Evolutionary conservation across 37 sponge, comb jelly and placozoan genomes (phyloP).

Genomic region (Cladorhizidae sp.): DNA sequence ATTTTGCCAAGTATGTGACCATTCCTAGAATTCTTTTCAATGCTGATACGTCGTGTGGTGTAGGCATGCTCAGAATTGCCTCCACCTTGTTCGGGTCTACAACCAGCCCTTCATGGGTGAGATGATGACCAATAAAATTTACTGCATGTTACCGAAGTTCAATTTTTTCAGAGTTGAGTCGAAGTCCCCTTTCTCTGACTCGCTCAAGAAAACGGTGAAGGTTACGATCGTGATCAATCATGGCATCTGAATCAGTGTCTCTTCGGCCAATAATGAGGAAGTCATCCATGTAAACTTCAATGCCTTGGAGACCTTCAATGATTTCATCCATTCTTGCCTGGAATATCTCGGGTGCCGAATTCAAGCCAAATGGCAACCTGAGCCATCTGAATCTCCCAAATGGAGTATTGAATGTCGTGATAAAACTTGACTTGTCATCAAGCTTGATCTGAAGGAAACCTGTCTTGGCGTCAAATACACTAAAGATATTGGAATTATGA

Average conservation of each 20-base stretch:
- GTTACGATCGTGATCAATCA: constrained; percentile 10
- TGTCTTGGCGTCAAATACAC: constrained; percentile 45
- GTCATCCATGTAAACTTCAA: constrained; percentile 53
- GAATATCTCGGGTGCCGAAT: too few species aligned
- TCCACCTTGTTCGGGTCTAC: constrained; percentile 30
- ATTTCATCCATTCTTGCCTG: constrained; percentile 42
- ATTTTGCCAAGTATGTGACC: constrained; percentile 45
- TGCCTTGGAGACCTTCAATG: constrained; percentile 42
- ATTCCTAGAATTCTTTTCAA: constrained; percentile 40
- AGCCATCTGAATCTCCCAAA: constrained; percentile 56
- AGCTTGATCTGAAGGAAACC: constrained; percentile 74
- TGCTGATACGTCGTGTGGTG: constrained; percentile 41
- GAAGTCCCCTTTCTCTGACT: constrained; percentile 11
- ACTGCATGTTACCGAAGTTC: not conserved
- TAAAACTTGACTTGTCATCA: constrained; percentile 42
- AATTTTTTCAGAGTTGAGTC: constrained; percentile 32
- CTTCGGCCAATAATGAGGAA: constrained; percentile 38
- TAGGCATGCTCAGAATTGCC: constrained; percentile 48
- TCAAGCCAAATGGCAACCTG: constrained; percentile 52
- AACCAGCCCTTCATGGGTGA: constrained; percentile 8
- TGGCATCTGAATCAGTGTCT: constrained; percentile 19
- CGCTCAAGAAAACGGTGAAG: constrained; percentile 29
- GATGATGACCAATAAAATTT: constrained; percentile 10
- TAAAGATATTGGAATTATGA: constrained; percentile 51
- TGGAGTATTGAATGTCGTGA: constrained; percentile 69